phyloP scores from a whole-genome alignment of 2,113 vertebrate genomes.

The Clarias macrocephalus region DNA sequence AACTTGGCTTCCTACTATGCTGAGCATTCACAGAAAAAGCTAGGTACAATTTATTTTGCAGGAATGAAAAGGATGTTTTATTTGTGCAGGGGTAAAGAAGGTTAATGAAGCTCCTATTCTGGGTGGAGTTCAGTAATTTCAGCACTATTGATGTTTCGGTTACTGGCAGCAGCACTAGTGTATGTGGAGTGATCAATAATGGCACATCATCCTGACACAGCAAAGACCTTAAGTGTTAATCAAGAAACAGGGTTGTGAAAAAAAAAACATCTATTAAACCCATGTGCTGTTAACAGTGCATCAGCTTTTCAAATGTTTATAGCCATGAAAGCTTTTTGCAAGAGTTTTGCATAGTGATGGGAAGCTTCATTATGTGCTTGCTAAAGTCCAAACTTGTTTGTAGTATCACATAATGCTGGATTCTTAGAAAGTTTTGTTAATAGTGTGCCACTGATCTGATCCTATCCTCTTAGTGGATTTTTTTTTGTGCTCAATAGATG shows the following conservation, averaged over 20 bases:
- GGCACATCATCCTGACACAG: slow-evolving; percentile 46
- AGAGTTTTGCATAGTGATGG: background rate
- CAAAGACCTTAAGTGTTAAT: slow-evolving; percentile 47
- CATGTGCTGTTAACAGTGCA: slow-evolving; percentile 29
- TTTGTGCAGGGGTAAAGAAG: slow-evolving; percentile 37
- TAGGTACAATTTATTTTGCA: slow-evolving; percentile 25
- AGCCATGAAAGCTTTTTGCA: slow-evolving; percentile 18
- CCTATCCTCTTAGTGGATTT: background rate
- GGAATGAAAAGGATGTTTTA: slow-evolving; percentile 37
- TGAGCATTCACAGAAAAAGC: slow-evolving; percentile 20
- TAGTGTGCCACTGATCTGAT: background rate
- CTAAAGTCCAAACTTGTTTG: slow-evolving; percentile 2
- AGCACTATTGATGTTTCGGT: slow-evolving; percentile 52
- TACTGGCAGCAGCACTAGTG: slow-evolving; percentile 42
- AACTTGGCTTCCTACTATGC: background rate
- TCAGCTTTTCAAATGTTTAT: slow-evolving; percentile 37
- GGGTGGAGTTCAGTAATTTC: slow-evolving; percentile 50
- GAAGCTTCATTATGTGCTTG: slow-evolving; percentile 27
- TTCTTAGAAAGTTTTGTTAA: background rate
- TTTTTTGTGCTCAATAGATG: slow-evolving; percentile 3
- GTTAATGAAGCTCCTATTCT: slow-evolving; percentile 51
- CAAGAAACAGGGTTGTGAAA: slow-evolving; percentile 35
- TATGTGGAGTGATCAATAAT: slow-evolving; percentile 45
- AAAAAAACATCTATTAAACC: slow-evolving; percentile 39
- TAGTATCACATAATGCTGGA: background rate